These are phyloP conservation scores for Dilophus febrilis DNA, from an alignment of 2,888 invertebrate genomes.

Conservation along the genomic window DNA sequence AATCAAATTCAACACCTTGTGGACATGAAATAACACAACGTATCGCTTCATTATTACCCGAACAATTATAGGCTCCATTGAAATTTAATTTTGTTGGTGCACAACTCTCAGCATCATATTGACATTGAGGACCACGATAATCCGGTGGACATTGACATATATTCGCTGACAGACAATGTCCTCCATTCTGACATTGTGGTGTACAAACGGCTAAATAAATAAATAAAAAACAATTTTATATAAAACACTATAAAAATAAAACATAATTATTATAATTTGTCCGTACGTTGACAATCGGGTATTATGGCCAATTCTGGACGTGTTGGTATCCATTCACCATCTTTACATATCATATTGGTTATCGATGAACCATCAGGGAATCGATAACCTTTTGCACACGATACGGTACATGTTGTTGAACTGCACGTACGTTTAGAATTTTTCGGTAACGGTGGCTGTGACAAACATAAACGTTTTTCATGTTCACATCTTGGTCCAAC, in stretches of 20 bases:
- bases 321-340: conserved; percentile 53
- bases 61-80: conserved; percentile 61
- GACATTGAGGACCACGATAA: conserved; percentile 31
- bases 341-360: conserved; percentile 47
- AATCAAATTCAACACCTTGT: conserved; percentile 40
- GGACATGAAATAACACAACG: conserved; percentile 53
- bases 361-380: conserved; percentile 55
- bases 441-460: conserved; percentile 43
- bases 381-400: conserved; percentile 45
- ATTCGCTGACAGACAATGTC: conserved; percentile 59
- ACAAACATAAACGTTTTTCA: conserved; percentile 52
- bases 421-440: conserved; percentile 47
- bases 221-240: no score
- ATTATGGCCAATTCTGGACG: conserved; percentile 42
- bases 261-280: background rate
- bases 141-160: conserved; percentile 60
- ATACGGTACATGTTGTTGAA: conserved; percentile 43
- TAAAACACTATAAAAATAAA: no score
- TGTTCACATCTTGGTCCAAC: conserved; percentile 58
- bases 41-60: conserved; percentile 39
- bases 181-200: conserved; percentile 64
- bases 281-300: conserved; percentile 54
- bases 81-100: conserved; percentile 45
- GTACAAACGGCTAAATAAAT: conserved; percentile 41
- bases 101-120: conserved; percentile 36